Conservation (phyloP, 2,888 invertebrate genomes). For the Ichneumon xanthorius region DNA sequence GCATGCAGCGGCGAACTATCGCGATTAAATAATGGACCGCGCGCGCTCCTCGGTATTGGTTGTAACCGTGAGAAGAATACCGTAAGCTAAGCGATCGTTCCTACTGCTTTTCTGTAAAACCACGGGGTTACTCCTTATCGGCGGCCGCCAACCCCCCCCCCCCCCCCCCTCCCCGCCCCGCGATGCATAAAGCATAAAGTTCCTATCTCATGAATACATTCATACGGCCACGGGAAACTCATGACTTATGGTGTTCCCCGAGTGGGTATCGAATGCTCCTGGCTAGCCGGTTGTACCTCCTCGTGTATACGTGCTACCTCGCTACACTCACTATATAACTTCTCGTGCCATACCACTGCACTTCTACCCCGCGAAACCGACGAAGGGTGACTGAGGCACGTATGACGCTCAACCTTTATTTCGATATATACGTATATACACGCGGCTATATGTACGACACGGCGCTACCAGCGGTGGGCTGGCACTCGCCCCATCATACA, state of each 20-base stretch:
- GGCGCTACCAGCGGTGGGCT: constrained; percentile 49
- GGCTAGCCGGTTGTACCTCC: constrained; percentile 42
- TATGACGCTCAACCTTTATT: constrained; percentile 77
- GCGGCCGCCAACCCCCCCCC: constrained; percentile 46
- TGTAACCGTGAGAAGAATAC: constrained; percentile 37
- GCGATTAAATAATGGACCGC: constrained; percentile 37
- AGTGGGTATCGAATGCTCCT: constrained; percentile 60
- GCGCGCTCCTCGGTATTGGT: not conserved
- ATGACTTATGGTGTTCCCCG: constrained; percentile 79
- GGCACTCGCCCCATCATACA: constrained; percentile 51
- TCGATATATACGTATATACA: constrained; percentile 61
- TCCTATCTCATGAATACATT: constrained; percentile 84
- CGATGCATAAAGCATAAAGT: constrained; percentile 84
- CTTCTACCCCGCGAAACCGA: constrained; percentile 77
- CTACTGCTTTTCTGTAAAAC: constrained; percentile 62
- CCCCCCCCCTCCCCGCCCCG: not conserved
- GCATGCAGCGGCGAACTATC: constrained; percentile 5
- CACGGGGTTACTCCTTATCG: constrained; percentile 78
- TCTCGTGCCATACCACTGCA: constrained; percentile 72
- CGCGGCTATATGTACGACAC: constrained; percentile 15
- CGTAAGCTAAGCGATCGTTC: constrained; percentile 30
- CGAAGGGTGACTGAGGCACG: constrained; percentile 80
- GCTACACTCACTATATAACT: constrained; percentile 37
- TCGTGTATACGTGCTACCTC: constrained; percentile 34
- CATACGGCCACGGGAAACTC: constrained; percentile 78